Evolutionary conservation across 2,888 invertebrate species (phyloP), one percentile per base, ranked within the genome.

Genomic region (Laothoe populi): DNA sequence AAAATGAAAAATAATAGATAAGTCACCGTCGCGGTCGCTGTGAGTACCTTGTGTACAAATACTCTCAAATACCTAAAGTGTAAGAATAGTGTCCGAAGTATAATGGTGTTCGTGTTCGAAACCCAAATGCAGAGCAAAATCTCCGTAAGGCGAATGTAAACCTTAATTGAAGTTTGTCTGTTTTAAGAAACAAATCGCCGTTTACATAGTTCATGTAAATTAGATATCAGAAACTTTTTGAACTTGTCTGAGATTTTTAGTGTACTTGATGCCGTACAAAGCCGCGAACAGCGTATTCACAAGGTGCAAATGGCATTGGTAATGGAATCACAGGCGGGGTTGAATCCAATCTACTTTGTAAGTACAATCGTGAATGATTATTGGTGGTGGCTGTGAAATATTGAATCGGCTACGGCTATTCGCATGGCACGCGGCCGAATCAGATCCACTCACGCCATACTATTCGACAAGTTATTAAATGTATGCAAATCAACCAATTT

Each of bases 371-470:
- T 61, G 49, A 83, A 85, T 86, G 85, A 90, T 90, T 90, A 87
- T 82, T 74, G 74, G 83, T 85, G 84, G 87, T 79, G 78, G 84
- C 82, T 90, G 92, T 91, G 87, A 85, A 86, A 82, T 85, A 91
- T 91, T 77, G 83, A 68, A 90, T 91, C 82, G 69, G 88, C 72
- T 71, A 88, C 88, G 90, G 81, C 84, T 74, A 79, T 79, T 80
- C 74, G 73, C 70, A 73, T 70, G 77, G 83, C 88, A 87, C 88
- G 87, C 86, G 87, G 83, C 79, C 70, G 67, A 69, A 71, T 79
- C 79, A 69, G 78, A 75, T 79, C 68, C 75, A 78, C 76, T 81
- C 77, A 77, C 74, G 75, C 77, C 75, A 76, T 68, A 71, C 69
- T 76, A 71, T 75, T 74, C 69, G 63, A 63, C 70, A 70, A 74